Conservation (phyloP, 2,113 vertebrate species). For the Microcebus tavaratra region DNA sequence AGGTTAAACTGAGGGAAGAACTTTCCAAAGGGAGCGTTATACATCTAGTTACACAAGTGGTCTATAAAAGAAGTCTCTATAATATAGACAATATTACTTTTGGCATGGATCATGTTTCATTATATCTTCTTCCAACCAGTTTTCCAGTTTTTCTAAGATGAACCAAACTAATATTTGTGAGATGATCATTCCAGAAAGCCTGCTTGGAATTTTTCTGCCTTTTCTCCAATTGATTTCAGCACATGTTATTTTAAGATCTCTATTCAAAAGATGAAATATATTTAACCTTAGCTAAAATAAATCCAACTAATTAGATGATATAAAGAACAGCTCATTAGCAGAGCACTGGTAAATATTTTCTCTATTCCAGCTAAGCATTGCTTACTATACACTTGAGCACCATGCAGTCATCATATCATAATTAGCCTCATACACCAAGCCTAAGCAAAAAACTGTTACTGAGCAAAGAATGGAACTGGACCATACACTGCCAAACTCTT, state of each 20-base stretch:
- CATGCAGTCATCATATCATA: neutral
- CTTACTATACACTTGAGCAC: neutral
- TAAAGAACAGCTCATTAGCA: constrained; percentile 60
- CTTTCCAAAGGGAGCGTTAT: neutral
- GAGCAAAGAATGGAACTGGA: neutral
- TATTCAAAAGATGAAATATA: constrained; percentile 46
- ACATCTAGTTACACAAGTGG: neutral
- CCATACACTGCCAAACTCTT: neutral
- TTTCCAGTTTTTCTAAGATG: constrained; percentile 43
- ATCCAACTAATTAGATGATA: constrained; percentile 57
- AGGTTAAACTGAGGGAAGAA: neutral
- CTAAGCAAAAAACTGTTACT: neutral
- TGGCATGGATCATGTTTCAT: neutral
- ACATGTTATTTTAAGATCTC: constrained; percentile 52
- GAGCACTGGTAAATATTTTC: constrained; percentile 47
- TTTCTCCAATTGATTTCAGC: constrained; percentile 33
- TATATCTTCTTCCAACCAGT: neutral
- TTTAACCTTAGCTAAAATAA: constrained; percentile 63
- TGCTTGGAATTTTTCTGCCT: constrained; percentile 11
- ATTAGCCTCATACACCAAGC: neutral
- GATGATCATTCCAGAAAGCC: neutral
- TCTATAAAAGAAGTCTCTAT: neutral
- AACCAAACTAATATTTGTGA: neutral
- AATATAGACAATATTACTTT: neutral
- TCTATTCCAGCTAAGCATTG: neutral